Base-by-base conservation (phyloP, 2,888 invertebrate genomes). In the Rhodophaea formosa region DNA sequence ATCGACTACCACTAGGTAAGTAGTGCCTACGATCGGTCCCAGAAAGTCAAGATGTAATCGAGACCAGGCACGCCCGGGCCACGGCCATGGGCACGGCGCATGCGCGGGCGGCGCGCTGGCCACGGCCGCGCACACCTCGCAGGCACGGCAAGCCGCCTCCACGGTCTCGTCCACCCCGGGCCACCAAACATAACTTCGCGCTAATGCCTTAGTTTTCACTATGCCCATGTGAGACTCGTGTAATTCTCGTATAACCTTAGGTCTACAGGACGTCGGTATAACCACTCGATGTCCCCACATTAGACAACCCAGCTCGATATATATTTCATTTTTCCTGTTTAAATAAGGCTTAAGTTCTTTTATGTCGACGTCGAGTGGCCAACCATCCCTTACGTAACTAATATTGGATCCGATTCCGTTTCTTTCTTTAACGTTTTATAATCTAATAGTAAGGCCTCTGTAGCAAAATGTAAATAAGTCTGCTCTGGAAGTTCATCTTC, bases 201-300 rank as follows among this genome's bases (percentile, higher is more conserved):
- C 32, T 8, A 32, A 5, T 1, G 32, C 32, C 8, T 32, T 32
- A 5, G 32, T 32, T 32, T 32, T 32, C 8, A 32, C 32, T 32
- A 32, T 32, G 8, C 32, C 32, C 32, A 32, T 32, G 32, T 32
- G 32, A 3, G 32, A 66, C 14, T 58, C 61, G 39, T 70, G 66
- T n/a, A 68, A 44, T 23, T 65, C 59, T n/a, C 57, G 23, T 46
- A 64, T 56, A 39, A 52, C 53, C 42, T 45, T 16, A 53, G 17
- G 46, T 55, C 59, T 57, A 53, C 53, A 32, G 15, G 42, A 51
- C 49, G 15, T 54, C 39, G 62, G 61, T 59, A 57, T 12, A 43
- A 55, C 45, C 47, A 54, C 59, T 32, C 62, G 53, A 7, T 62
- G 59, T 17, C 63, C 61, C 63, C 62, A 64, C 54, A 62, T 53